Evolutionary conservation across 2,113 vertebrate species (phyloP).

Genomic region (Vulpes vulpes): DNA sequence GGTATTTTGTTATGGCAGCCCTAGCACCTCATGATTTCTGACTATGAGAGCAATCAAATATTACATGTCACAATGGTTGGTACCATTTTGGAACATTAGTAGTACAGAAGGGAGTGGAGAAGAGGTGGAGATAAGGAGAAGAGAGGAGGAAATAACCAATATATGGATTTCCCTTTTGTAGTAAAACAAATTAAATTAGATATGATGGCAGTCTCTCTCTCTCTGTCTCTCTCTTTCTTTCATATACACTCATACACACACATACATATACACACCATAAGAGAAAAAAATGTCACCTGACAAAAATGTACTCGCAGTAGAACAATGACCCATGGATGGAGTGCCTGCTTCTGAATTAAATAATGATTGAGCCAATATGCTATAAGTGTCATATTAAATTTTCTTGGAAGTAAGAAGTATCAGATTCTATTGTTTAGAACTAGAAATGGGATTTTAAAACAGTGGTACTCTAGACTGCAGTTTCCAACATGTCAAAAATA

Average conservation of each 20-base stretch:
- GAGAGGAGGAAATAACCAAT: neutral
- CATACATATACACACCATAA: neutral
- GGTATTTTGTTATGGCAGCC: neutral
- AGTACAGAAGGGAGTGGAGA: neutral
- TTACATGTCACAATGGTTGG: neutral
- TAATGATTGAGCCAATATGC: neutral
- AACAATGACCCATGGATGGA: neutral
- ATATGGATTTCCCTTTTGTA: neutral
- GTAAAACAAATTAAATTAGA: conserved; percentile 31
- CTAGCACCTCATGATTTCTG: neutral
- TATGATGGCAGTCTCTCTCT: neutral
- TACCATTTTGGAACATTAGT: neutral
- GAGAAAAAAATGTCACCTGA: neutral
- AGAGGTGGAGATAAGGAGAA: too few species aligned
- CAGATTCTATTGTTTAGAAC: neutral
- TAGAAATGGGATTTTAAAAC: conserved; percentile 34
- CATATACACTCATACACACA: neutral
- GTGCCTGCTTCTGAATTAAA: conserved; percentile 19
- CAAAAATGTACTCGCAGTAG: neutral
- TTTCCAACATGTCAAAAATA: conserved; percentile 7
- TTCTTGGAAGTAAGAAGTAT: conserved; percentile 13
- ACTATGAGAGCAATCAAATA: neutral
- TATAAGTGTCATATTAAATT: neutral
- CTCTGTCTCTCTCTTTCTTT: too few species aligned
- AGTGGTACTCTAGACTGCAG: neutral